Evolutionary conservation across 2,888 invertebrate genomes (phyloP), one percentile per base, ranked within the genome.

Genomic region (Agapostemon virescens): DNA sequence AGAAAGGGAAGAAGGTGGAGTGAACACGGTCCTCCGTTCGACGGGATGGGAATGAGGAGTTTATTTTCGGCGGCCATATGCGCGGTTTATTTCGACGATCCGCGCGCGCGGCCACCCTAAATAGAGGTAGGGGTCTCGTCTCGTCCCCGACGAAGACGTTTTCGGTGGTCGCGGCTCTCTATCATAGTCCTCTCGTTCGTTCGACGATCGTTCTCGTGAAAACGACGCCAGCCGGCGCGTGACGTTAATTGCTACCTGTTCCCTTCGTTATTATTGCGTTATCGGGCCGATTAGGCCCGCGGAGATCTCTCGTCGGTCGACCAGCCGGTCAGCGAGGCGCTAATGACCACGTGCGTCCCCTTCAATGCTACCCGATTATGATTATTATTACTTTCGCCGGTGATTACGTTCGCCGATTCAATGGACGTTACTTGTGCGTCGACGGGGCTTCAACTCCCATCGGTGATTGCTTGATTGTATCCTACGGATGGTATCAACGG

Each of bases 11-110:
- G 74, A 79, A 77, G 68, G 70, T 49, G 49, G 72, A 73, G 79
- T 49, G 79, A 75, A 74, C 69, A 67, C 78, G 84, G 81, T 82
- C 77, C 85, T 85, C 87, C 84, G 84, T 89, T 90, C 90, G 89
- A 90, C 89, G 90, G 87, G 89, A 91, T 90, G 91, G 88, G 89
- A 92, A 91, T 92, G 91, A 91, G 91, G 85, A 88, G 92, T 92
- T 92, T 92, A 92, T 92, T 92, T 92, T 92, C 85, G 91, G 90
- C 90, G 85, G 89, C 91, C 92, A 92, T 92, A 92, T 92, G 92
- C 89, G 92, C 89, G 88, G 88, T 91, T 91, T 92, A 92, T 92
- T 92, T 92, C 92, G 90, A 92, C 88, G 86, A 87, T 86, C 84
- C 88, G 83, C 55, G 55, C 79, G 64, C 81, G 80, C 84, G 85